Evolutionary conservation across 2,888 invertebrate species (phyloP), one percentile per base, ranked within the genome.

Genomic region (Cosmia trapezina): DNA sequence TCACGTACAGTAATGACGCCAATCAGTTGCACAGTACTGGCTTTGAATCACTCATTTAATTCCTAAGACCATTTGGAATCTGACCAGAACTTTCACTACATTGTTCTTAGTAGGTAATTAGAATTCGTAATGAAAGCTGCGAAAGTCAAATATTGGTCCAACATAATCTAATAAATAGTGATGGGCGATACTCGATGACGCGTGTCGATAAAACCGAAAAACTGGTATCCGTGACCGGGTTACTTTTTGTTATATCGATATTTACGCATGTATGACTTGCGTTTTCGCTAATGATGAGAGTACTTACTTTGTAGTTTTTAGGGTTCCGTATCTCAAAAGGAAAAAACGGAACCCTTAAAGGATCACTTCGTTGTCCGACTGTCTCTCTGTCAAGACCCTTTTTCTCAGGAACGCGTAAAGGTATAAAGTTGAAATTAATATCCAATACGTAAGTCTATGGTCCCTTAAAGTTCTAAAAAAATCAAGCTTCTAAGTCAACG

Each of bases 1-100:
- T 61, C 78, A 69, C 64, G 61, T 77, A 76, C 69, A 9, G 60
- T 78, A 75, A 76, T 80, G 57, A 63, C 83, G 60, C 57, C 70
- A 68, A 83, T 76, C 70, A 72, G n/a, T 14, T 41, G 49, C 45
- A n/a, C 49, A 63, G 56, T 57, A 74, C 78, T 71, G 57, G 70
- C 60, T 70, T 72, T 45, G 69, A 82, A 78, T 83, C 60, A 63
- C 66, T 83, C 64, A 77, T 83, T 80, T 68, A 68, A 80, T 80
- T 75, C 69, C 54, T 73, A 79, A 71, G 65, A 69, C 65, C 61
- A 76, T 65, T 77, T 80, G 78, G 70, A 78, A 70, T 72, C 33
- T 70, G 64, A 59, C 53, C 61, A 75, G n/a, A 86, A 90, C 91
- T 92, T 92, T 92, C 92, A 86, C 92, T 87, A 73, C 78, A 86